Base-by-base conservation (phyloP, 2,888 invertebrate genomes). In the Spicauda simplicius region DNA sequence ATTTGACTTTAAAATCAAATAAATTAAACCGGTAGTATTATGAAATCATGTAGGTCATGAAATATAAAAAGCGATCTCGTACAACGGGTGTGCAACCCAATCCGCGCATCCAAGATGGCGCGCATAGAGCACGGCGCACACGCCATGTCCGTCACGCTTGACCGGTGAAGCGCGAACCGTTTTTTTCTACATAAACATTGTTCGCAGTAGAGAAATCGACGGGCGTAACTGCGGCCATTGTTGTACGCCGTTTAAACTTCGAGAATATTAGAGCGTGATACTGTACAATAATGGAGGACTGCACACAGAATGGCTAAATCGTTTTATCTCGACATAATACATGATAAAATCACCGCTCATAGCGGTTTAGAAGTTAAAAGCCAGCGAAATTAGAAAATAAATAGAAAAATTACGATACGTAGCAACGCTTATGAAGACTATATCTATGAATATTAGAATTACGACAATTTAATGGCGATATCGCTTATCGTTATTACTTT, bases 111-210 rank as follows among this genome's bases (percentile, higher is more conserved):
- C 87, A 89, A 91, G 86, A 91, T 91, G 90, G 79, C 80, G 78
- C 69, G 74, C 76, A 78, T 79, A 79, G 77, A 76, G 76, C 78
- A 79, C 78, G 62, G 87, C 90, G 88, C 91, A 86, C 88, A 84
- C 90, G 89, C 87, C 91, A 85, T 92, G 87, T 91, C 92, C 84
- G 91, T 76, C 79, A 74, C 84, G 90, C 85, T 85, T 86, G 87
- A 78, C 80, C 82, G 77, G 77, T 79, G 87, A 88, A 88, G 86
- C 90, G 85, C 76, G 76, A 85, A 88, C 81, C 76, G 80, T 86
- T 88, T 90, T 88, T 90, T 91, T 90, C 82, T 87, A 90, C 87
- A 90, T 88, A 89, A 91, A 91, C 90, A 92, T 90, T 91, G 91
- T 91, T 90, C 90, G 86, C 87, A 81, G 87, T 84, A 90, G 91